A percentile compares a stretch with the other conserved stretches of the same genome.
These are phyloP conservation scores for Ageneiosus marmoratus DNA, from an alignment of 2,113 vertebrate species.

Conservation along the genomic window DNA sequence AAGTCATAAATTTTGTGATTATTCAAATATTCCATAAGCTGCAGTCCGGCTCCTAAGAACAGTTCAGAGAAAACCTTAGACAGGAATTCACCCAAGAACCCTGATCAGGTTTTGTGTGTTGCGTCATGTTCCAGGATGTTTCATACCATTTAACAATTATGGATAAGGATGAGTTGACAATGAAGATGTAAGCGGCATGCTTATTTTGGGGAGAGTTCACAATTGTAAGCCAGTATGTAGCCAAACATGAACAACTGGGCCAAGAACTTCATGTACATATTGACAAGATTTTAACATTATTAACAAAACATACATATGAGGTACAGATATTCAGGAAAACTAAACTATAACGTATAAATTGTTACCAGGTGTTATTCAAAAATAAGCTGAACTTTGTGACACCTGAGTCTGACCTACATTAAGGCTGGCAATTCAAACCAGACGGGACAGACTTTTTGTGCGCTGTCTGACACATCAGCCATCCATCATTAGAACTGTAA, in stretches of 20 bases:
- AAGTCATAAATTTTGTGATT: background rate
- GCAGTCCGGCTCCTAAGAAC: background rate
- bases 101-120: background rate
- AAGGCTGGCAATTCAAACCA: background rate
- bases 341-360: background rate
- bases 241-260: background rate
- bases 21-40: background rate
- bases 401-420: conserved; percentile 5
- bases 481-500: conserved; percentile 5
- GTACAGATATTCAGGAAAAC: background rate
- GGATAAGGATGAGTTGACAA: background rate
- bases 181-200: background rate
- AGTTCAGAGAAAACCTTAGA: background rate
- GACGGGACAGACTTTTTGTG: background rate
- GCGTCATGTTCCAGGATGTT: background rate
- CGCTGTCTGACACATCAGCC: background rate
- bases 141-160: background rate
- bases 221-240: background rate
- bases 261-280: background rate
- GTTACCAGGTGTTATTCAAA: background rate
- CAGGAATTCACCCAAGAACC: background rate
- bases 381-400: background rate
- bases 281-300: background rate
- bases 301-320: background rate
- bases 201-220: background rate